Percentiles rank a stretch among this genome's conserved stretches.
These are phyloP conservation scores for Trissolcus brochymenae DNA, from an alignment of 2,888 invertebrate species.

Conservation along the genomic window DNA sequence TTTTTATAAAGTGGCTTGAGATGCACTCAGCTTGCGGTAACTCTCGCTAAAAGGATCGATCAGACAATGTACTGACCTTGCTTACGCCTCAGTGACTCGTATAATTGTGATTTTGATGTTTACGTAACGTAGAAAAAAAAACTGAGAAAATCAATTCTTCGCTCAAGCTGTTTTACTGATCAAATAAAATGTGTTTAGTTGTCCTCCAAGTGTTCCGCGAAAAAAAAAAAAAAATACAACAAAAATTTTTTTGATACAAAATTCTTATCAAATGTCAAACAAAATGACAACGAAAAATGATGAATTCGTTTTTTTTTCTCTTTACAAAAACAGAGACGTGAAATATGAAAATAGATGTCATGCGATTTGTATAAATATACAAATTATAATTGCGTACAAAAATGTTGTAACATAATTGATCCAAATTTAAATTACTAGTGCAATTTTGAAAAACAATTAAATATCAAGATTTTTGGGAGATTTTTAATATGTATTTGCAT, in stretches of 20 bases:
- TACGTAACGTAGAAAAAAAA: conserved; percentile 43
- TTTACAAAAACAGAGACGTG: too few relatives aligned
- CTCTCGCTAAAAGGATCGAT: conserved; percentile 49
- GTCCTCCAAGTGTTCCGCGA: background rate
- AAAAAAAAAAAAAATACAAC: conserved; percentile 18
- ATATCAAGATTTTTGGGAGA: background rate
- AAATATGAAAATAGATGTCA: too few relatives aligned
- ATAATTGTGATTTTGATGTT: conserved; percentile 54
- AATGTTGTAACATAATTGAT: too few relatives aligned
- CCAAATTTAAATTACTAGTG: too few relatives aligned
- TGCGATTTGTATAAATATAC: too few relatives aligned
- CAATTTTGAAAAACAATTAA: background rate
- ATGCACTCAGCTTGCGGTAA: conserved; percentile 39
- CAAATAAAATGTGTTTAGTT: conserved; percentile 13
- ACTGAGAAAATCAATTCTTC: conserved; percentile 43
- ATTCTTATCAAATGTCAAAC: too few relatives aligned
- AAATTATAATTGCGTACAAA: too few relatives aligned
- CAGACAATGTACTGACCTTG: conserved; percentile 48
- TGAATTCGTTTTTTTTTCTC: too few relatives aligned
- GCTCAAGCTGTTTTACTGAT: conserved; percentile 13
- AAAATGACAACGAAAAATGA: too few relatives aligned
- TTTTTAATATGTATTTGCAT: background rate
- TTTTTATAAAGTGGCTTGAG: conserved; percentile 35
- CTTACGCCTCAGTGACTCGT: conserved; percentile 49
- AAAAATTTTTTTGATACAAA: background rate